Conservation (phyloP, 2,113 vertebrate genomes). For the Cathartes aura region DNA sequence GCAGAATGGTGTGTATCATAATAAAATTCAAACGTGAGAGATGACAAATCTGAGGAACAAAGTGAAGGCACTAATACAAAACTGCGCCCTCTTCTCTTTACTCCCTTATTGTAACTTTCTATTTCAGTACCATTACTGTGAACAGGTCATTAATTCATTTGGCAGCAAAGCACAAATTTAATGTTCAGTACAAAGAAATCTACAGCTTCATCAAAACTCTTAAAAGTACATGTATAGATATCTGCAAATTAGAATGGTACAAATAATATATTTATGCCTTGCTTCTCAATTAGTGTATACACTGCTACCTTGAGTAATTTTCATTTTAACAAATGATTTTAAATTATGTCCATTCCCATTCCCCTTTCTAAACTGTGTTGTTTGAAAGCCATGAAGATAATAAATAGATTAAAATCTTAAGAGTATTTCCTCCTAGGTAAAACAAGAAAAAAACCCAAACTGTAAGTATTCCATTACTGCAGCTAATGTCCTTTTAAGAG, state of each 20-base stretch:
- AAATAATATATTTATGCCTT: neutral
- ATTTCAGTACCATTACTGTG: neutral
- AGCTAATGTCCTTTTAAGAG: neutral
- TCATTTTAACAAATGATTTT: constrained; percentile 27
- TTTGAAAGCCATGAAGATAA: neutral
- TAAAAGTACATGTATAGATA: neutral
- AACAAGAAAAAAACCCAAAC: neutral
- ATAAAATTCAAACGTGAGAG: neutral
- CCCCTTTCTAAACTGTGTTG: neutral
- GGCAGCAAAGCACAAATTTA: neutral
- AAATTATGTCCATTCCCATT: neutral
- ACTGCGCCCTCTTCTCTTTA: neutral
- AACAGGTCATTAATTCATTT: neutral
- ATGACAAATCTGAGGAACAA: neutral
- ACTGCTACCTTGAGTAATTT: neutral
- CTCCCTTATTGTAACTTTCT: neutral
- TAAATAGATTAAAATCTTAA: constrained; percentile 19
- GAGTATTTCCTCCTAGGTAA: constrained; percentile 24
- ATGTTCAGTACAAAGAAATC: neutral
- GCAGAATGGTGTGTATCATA: neutral
- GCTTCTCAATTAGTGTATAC: neutral
- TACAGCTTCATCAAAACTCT: neutral
- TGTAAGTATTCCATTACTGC: constrained; percentile 36
- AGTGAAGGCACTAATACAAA: neutral
- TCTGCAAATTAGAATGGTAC: neutral